These are phyloP conservation scores for Heterodera carotae DNA, from an alignment of 1,140 invertebrate species.

Conservation along the genomic window DNA sequence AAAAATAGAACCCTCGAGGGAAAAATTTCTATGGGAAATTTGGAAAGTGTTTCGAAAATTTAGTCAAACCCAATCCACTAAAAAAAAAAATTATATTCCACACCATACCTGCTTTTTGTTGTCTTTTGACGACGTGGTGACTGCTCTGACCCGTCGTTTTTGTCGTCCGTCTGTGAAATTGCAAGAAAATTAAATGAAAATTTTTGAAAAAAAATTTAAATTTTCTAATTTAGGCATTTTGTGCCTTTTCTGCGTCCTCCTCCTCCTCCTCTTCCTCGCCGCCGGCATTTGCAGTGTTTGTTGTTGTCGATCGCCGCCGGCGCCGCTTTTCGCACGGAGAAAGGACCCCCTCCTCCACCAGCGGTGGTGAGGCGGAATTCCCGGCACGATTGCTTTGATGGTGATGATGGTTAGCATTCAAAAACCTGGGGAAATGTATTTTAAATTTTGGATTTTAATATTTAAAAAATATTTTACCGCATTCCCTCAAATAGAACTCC, in stretches of 20 bases:
- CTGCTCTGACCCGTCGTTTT: too few species aligned
- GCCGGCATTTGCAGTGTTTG: not conserved
- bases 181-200: not conserved
- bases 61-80: too few species aligned
- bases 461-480: too few species aligned
- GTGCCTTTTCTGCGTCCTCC: not conserved
- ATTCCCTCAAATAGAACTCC: too few species aligned
- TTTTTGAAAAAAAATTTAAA: not conserved
- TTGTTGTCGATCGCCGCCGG: too few species aligned
- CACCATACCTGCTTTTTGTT: too few species aligned
- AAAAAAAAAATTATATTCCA: too few species aligned
- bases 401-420: not conserved
- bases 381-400: not conserved
- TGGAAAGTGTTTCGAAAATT: too few species aligned
- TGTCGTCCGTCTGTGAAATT: not conserved
- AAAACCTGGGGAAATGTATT: not conserved
- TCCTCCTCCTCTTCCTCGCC: not conserved
- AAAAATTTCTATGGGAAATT: too few species aligned
- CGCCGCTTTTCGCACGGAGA: not conserved
- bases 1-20: too few species aligned
- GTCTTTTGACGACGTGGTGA: slow-evolving; percentile 6
- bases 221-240: not conserved
- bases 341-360: not conserved
- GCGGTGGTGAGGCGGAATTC: not conserved
- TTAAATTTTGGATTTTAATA: too few species aligned